Evolutionary conservation across 1,140 invertebrate genomes (phyloP).

Genomic region (Magallana ariakensis): DNA sequence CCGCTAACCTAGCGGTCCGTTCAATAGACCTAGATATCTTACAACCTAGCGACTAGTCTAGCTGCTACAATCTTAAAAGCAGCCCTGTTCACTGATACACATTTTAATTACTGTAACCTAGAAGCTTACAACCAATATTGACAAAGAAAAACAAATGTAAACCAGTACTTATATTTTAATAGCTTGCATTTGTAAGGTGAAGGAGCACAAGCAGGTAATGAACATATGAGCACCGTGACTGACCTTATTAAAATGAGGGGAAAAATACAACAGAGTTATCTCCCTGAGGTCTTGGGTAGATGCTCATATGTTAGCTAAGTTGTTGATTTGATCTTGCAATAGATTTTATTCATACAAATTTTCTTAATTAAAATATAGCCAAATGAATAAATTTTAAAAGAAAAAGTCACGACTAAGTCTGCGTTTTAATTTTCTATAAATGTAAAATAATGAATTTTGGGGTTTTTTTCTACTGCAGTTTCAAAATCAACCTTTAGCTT

Average conservation of each 20-base stretch:
- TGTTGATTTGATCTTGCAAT: constrained; percentile 38
- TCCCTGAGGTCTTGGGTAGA: too few species aligned
- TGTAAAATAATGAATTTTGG: background rate
- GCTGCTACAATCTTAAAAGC: too few species aligned
- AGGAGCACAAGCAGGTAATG: background rate
- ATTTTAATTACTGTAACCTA: too few species aligned
- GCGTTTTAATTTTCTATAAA: background rate
- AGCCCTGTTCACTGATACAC: too few species aligned
- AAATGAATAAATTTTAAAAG: background rate
- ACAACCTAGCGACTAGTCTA: too few species aligned
- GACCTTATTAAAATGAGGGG: background rate
- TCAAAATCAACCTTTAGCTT: constrained; percentile 26
- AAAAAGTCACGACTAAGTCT: background rate
- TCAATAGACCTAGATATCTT: too few species aligned
- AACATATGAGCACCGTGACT: background rate
- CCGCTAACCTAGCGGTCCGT: too few species aligned
- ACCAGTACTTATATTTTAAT: too few species aligned
- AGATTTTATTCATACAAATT: background rate
- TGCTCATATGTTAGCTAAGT: background rate
- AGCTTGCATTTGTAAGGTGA: too few species aligned
- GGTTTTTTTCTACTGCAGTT: background rate
- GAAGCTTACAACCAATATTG: too few species aligned
- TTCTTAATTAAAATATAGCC: too few species aligned
- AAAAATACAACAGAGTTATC: background rate
- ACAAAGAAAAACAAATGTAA: too few species aligned